Evolutionary conservation across 2,113 vertebrate species (phyloP).

Genomic region (Perca flavescens): DNA sequence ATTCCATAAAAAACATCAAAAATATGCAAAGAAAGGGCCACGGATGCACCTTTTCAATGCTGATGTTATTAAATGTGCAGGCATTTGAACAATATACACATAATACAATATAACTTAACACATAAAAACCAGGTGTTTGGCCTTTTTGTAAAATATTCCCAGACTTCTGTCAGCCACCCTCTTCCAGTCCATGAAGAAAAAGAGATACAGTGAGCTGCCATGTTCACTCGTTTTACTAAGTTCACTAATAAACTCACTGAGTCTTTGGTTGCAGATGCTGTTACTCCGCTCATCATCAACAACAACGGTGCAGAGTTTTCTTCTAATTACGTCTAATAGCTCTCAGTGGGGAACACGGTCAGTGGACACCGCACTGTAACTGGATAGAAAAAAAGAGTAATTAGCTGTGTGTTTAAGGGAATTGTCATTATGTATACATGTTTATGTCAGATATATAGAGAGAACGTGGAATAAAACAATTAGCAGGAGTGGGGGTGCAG

Average conservation of each 20-base stretch:
- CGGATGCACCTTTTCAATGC: too few species aligned
- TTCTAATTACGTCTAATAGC: slow-evolving; percentile 55
- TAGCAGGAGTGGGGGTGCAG: slow-evolving; percentile 39
- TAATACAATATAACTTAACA: not conserved
- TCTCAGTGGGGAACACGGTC: slow-evolving; percentile 50
- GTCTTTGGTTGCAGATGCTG: slow-evolving; percentile 29
- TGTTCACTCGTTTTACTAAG: slow-evolving; percentile 1
- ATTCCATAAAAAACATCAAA: not conserved
- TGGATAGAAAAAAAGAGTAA: slow-evolving; percentile 38
- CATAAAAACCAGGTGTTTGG: slow-evolving; percentile 6
- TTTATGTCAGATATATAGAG: slow-evolving; percentile 37
- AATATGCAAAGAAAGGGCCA: not conserved
- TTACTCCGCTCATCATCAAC: slow-evolving; percentile 15
- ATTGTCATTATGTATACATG: slow-evolving; percentile 35
- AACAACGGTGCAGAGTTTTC: slow-evolving; percentile 17
- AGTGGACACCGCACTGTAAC: slow-evolving; percentile 46
- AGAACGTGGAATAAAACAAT: slow-evolving; percentile 57
- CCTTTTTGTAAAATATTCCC: slow-evolving; percentile 6
- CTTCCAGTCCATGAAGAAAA: not conserved
- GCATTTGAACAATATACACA: slow-evolving; percentile 8
- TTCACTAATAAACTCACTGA: slow-evolving; percentile 21
- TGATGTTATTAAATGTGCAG: not conserved
- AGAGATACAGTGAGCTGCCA: not conserved
- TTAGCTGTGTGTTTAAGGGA: slow-evolving; percentile 37
- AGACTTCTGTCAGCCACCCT: not conserved